Evolutionary conservation across 2,797 vertebrate genomes (phyloP).

Genomic region (Periparus ater): DNA sequence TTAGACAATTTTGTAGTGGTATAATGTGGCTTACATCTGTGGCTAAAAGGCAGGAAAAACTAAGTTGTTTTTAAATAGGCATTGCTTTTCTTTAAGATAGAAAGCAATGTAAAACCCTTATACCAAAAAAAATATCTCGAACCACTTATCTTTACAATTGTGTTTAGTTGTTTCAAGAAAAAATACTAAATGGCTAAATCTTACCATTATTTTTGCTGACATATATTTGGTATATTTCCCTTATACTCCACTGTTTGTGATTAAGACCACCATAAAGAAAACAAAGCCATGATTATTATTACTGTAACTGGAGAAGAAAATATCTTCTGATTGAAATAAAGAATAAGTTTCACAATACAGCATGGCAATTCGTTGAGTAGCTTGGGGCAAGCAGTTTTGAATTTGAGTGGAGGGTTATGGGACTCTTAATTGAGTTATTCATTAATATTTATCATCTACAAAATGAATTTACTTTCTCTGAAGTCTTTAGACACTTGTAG

Average conservation of each 20-base stretch:
- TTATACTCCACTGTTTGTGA: not conserved
- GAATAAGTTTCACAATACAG: not conserved
- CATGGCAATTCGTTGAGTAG: not conserved
- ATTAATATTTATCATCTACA: not conserved
- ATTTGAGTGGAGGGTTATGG: not conserved
- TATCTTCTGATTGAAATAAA: not conserved
- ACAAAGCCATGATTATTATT: not conserved
- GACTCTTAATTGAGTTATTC: not conserved
- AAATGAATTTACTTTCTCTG: not conserved
- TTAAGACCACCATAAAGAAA: not conserved
- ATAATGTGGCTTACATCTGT: slow-evolving; percentile 24
- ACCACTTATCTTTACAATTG: not conserved
- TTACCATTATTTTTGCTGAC: not conserved
- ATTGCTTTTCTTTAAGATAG: not conserved
- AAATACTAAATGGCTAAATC: not conserved
- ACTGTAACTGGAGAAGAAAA: not conserved
- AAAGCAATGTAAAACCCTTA: not conserved
- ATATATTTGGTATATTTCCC: not conserved
- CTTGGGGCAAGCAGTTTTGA: not conserved
- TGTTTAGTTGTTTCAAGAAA: not conserved
- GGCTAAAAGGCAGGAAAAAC: not conserved
- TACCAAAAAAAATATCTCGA: not conserved
- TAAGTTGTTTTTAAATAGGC: not conserved
- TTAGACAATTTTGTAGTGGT: not conserved
- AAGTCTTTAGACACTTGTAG: not conserved